Evolutionary conservation across 1,140 invertebrate genomes (phyloP).

Genomic region (Anagrus nilaparvatae): DNA sequence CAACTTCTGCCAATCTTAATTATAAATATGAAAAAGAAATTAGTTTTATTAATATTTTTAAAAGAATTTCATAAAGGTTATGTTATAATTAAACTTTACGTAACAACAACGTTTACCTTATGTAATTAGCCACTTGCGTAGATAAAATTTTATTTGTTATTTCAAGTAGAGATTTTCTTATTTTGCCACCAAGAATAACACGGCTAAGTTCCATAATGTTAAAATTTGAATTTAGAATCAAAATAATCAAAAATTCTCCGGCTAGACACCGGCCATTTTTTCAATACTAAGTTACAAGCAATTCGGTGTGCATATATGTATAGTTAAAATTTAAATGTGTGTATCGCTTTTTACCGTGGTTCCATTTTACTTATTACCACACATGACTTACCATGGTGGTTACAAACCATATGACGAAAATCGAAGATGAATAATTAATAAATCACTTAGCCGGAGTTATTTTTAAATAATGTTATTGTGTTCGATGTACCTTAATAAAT

Average conservation of each 20-base stretch:
- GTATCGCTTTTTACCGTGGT: too few relatives aligned
- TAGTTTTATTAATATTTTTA: neutral
- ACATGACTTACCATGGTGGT: too few relatives aligned
- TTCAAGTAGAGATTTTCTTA: slow-evolving; percentile 24
- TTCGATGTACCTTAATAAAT: too few relatives aligned
- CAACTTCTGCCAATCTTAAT: slow-evolving; percentile 66
- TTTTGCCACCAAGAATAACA: slow-evolving; percentile 19
- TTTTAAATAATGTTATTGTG: too few relatives aligned
- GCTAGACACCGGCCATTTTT: slow-evolving; percentile 14
- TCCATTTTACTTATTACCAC: too few relatives aligned
- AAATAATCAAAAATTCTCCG: slow-evolving; percentile 5
- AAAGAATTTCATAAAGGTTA: slow-evolving; percentile 9
- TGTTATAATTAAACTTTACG: slow-evolving; percentile 14
- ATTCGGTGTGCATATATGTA: too few relatives aligned
- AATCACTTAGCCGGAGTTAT: too few relatives aligned
- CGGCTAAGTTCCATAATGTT: slow-evolving; percentile 31
- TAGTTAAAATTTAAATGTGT: too few relatives aligned
- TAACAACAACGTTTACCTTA: slow-evolving; percentile 27
- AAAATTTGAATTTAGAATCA: neutral
- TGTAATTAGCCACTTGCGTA: slow-evolving; percentile 25
- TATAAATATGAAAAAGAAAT: slow-evolving; percentile 1
- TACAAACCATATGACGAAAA: too few relatives aligned
- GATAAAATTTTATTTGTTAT: slow-evolving; percentile 21
- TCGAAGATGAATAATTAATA: too few relatives aligned
- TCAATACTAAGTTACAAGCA: too few relatives aligned